These are phyloP conservation scores for Syrrhaptes paradoxus DNA, from an alignment of 2,113 vertebrate genomes.

Conservation along the genomic window DNA sequence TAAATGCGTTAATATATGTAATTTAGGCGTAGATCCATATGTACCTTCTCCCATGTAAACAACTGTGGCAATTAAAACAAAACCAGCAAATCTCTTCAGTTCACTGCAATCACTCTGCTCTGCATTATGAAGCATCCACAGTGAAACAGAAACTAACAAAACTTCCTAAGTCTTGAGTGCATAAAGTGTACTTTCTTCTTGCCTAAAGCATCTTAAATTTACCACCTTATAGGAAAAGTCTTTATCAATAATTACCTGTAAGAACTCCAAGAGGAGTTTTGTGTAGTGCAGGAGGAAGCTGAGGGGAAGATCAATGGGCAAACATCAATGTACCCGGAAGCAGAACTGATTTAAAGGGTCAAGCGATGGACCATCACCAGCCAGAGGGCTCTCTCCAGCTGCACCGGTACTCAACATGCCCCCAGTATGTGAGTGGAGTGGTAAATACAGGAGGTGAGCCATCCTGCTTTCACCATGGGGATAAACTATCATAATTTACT, in stretches of 20 bases:
- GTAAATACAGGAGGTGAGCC: background rate
- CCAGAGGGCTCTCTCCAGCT: background rate
- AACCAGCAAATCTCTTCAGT: background rate
- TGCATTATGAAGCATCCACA: background rate
- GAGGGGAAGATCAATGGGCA: background rate
- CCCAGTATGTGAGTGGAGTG: background rate
- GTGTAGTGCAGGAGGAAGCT: background rate
- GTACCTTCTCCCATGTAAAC: background rate
- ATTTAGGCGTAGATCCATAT: background rate
- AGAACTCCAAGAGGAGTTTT: background rate
- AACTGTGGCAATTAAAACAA: background rate
- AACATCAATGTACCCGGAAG: background rate
- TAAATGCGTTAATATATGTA: background rate
- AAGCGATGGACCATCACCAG: background rate
- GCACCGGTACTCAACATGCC: background rate
- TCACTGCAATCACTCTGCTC: background rate
- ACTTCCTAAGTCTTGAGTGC: background rate
- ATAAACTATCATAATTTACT: slow-evolving; percentile 19
- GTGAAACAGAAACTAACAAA: background rate
- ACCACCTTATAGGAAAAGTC: background rate
- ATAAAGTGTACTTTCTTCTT: background rate
- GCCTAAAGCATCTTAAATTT: background rate
- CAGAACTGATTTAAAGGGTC: slow-evolving; percentile 8
- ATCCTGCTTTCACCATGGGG: background rate
- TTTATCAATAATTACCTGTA: background rate